These are phyloP conservation scores for Thaleichthys pacificus DNA, from an alignment of 2,797 vertebrate genomes.

Conservation along the genomic window DNA sequence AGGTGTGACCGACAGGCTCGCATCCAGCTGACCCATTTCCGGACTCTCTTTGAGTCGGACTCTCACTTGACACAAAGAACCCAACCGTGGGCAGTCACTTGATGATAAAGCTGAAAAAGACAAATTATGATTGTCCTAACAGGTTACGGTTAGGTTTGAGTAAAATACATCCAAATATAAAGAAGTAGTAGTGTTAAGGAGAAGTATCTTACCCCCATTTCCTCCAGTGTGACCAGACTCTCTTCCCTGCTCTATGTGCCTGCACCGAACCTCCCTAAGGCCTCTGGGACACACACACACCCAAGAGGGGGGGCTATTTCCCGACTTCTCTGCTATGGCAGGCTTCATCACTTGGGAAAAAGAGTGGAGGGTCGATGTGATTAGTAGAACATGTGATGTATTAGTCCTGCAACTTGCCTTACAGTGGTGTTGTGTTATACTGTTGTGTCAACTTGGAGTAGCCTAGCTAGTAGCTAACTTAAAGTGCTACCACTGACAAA, in stretches of 20 bases:
- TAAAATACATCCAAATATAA: neutral
- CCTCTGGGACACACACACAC: constrained; percentile 71
- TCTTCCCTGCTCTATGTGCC: constrained; percentile 44
- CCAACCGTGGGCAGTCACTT: constrained; percentile 74
- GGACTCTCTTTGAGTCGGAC: constrained; percentile 49
- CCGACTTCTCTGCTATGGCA: constrained; percentile 12
- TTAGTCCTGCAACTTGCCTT: neutral
- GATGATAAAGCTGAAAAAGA: constrained; percentile 38
- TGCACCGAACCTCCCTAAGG: constrained; percentile 64
- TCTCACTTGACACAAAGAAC: constrained; percentile 77
- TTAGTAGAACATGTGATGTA: neutral
- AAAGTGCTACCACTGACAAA: too few species aligned
- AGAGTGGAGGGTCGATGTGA: neutral
- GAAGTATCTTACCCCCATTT: constrained; percentile 26
- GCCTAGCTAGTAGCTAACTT: too few species aligned
- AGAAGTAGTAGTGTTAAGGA: neutral
- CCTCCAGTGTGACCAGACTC: constrained; percentile 30
- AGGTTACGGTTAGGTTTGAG: neutral
- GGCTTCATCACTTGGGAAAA: constrained; percentile 56
- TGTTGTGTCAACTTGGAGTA: too few species aligned
- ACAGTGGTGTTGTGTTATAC: too few species aligned
- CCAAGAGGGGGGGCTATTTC: constrained; percentile 59
- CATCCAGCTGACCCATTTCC: constrained; percentile 16
- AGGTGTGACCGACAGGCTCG: constrained; percentile 11
- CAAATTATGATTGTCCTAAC: neutral